Evolutionary conservation across 1,140 invertebrate species (phyloP).

Genomic region (Armadillidium nasatum): DNA sequence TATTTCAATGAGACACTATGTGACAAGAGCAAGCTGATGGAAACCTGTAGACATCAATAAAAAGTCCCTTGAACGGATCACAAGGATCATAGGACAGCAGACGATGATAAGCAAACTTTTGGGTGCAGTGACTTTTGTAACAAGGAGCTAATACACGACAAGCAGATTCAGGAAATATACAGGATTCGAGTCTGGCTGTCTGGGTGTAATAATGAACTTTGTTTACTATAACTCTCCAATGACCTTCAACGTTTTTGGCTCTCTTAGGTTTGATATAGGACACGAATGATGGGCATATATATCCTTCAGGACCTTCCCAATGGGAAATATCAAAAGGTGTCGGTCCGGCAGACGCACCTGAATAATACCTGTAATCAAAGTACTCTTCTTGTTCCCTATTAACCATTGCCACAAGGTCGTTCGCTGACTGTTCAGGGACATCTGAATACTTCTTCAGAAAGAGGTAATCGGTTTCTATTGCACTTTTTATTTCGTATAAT

Average conservation of each 20-base stretch:
- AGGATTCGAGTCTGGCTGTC: conserved; percentile 34
- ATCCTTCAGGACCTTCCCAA: conserved; percentile 47
- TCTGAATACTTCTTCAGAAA: conserved; percentile 44
- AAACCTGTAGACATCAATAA: conserved; percentile 46
- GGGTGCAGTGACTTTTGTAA: conserved; percentile 43
- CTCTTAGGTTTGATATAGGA: conserved; percentile 32
- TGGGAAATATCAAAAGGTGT: conserved; percentile 34
- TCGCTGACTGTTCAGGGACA: conserved; percentile 45
- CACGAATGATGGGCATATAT: conserved; percentile 45
- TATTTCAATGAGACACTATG: conserved; percentile 31
- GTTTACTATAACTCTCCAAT: conserved; percentile 46
- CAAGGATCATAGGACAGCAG: conserved; percentile 46
- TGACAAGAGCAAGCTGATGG: conserved; percentile 46
- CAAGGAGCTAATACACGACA: conserved; percentile 46
- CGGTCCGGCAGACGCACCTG: conserved; percentile 39
- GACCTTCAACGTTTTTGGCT: conserved; percentile 45
- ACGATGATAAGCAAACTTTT: conserved; percentile 46
- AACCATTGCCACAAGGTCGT: conserved; percentile 40
- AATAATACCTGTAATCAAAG: conserved; percentile 28
- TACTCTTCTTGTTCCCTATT: conserved; percentile 29
- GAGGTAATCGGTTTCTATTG: conserved; percentile 41
- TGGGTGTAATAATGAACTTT: conserved; percentile 32
- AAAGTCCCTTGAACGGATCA: conserved; percentile 45
- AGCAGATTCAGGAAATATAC: conserved; percentile 33
- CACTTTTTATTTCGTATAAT: conserved; percentile 42